Evolutionary conservation across 2,888 invertebrate genomes (phyloP).

Genomic region (Tipula helvola): DNA sequence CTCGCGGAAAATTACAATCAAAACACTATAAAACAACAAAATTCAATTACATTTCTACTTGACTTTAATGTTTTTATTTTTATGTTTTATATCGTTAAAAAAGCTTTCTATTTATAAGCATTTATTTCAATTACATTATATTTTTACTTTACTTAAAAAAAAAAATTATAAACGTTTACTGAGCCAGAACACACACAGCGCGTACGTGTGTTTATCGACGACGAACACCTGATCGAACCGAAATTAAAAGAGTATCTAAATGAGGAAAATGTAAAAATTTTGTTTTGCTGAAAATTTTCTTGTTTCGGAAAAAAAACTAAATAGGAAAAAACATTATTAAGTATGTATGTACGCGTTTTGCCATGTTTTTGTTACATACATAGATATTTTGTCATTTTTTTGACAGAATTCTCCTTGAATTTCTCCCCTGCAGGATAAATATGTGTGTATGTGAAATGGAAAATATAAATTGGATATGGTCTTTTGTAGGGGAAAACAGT

Average conservation of each 20-base stretch:
- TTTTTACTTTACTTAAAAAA: neutral
- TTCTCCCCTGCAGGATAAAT: neutral
- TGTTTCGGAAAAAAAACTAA: neutral
- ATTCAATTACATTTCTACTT: neutral
- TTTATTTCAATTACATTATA: neutral
- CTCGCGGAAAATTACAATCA: neutral
- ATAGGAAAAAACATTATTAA: neutral
- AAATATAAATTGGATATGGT: neutral
- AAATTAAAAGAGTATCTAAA: neutral
- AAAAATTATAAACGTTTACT: neutral
- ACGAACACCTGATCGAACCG: neutral
- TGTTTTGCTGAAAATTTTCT: neutral
- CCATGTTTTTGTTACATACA: neutral
- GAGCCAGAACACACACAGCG: neutral
- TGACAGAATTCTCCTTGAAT: neutral
- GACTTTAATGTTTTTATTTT: neutral
- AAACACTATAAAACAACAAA: neutral
- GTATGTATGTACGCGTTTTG: neutral
- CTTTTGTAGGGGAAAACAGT: neutral
- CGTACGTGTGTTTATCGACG: neutral
- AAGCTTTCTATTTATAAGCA: neutral
- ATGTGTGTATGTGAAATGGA: neutral
- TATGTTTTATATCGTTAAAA: neutral
- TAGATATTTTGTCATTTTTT: neutral
- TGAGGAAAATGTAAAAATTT: neutral